Base-by-base conservation (phyloP, 2,113 vertebrate species). In the Oostethus manadensis region DNA sequence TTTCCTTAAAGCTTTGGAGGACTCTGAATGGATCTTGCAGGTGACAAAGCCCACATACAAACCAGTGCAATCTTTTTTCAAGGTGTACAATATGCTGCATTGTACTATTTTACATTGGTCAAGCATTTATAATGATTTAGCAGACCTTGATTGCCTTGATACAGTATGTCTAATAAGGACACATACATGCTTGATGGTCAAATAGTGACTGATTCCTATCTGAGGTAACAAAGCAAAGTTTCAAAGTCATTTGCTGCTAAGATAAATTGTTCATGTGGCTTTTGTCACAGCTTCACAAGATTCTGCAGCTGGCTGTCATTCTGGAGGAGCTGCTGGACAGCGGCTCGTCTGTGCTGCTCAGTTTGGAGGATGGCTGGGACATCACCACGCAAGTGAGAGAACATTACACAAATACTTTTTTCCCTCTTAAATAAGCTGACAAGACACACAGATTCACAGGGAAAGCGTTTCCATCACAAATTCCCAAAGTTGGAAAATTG, bases 331-430 rank as follows among this genome's bases (percentile, higher is more conserved):
- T 98, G 35, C 89, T 99, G 73, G 95, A 99, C 82, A 93, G 89
- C 56, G 95, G 97, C 60, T 98, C 96, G 47, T 99, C 97, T 20
- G 94, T 93, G 67, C 85, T 98, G 80, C 87, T 99, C 81, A 95
- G 96, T 86, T 88, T 99, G 81, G 97, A 99, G 87, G 97, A 99
- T 64, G 97, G 97, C 80, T 98, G 96, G 97, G 97, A 99, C 81
- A 92, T 97, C 74, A 98, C 95, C 35, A 91, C 93, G 38, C 96
- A 99, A 90, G 97, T 97, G 85, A 92, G 85, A 92, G 89, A 21
- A 40, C 13, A n/a, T 45, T 58, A 8, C 42, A 45, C 23, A 29
- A 23, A 23, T 18, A 45, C 20, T 13, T 33, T 38, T 18, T 56
- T 56, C 17, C 10, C 16, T n/a, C 20, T 16, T 6, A 22, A 20